phyloP scores from a whole-genome alignment of 2,888 invertebrate genomes.

The Lomographa bimaculata region DNA sequence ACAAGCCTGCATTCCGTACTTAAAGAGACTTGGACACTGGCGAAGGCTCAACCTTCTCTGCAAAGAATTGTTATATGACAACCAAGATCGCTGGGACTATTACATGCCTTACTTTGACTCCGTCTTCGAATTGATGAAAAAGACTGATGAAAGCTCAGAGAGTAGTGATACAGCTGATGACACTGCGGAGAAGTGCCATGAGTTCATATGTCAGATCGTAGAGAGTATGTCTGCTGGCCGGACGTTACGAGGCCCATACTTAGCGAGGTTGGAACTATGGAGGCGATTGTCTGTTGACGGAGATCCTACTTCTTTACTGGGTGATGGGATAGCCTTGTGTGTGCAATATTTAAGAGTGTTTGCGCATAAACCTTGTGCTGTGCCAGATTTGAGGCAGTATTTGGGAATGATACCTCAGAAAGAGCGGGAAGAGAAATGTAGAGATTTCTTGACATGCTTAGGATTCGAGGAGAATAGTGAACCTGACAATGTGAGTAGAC shows the following conservation, averaged over 20 bases:
- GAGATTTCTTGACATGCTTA: slow-evolving; percentile 84
- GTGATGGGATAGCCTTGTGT: slow-evolving; percentile 87
- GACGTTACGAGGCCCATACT: slow-evolving; percentile 89
- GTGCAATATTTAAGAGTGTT: slow-evolving; percentile 91
- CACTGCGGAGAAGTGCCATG: slow-evolving; percentile 71
- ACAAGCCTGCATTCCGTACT: slow-evolving; percentile 88
- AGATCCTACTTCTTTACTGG: slow-evolving; percentile 81
- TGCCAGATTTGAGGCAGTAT: slow-evolving; percentile 91
- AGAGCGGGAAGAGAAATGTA: slow-evolving; percentile 83
- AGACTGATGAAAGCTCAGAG: slow-evolving; percentile 36
- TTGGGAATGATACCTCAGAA: slow-evolving; percentile 86
- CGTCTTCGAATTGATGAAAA: slow-evolving; percentile 85
- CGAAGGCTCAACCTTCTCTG: slow-evolving; percentile 88
- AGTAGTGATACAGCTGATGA: slow-evolving; percentile 55
- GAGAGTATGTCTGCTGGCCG: slow-evolving; percentile 75
- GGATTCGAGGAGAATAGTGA: slow-evolving; percentile 86
- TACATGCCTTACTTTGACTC: slow-evolving; percentile 89
- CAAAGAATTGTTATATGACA: slow-evolving; percentile 88
- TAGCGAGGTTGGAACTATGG: slow-evolving; percentile 92
- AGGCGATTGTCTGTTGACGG: slow-evolving; percentile 82
- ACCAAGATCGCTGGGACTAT: slow-evolving; percentile 89
- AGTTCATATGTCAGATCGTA: slow-evolving; percentile 76
- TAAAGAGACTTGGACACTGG: slow-evolving; percentile 90
- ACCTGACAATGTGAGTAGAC: slow-evolving; percentile 84
- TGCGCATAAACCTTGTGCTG: slow-evolving; percentile 94